Conservation (phyloP, 2,888 invertebrate species). For the Ophion costatus region DNA sequence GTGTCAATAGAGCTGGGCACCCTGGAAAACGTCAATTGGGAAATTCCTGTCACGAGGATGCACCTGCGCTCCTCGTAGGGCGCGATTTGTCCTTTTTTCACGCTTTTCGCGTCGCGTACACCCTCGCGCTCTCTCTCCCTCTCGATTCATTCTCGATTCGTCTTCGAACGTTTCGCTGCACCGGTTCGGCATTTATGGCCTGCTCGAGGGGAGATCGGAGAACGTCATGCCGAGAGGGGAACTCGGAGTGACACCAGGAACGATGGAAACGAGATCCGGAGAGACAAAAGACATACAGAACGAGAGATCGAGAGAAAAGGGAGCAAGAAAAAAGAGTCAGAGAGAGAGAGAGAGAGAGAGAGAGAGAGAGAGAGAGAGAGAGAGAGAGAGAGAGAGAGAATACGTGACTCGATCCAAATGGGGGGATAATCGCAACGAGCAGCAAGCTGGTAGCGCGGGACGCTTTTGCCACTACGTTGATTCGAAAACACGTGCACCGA, state of each 20-base stretch:
- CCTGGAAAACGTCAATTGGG: not conserved
- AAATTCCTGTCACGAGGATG: conserved; percentile 29
- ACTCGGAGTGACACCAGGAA: conserved; percentile 42
- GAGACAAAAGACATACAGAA: conserved; percentile 2
- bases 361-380: not conserved
- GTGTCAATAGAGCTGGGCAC: not conserved
- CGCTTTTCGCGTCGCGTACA: conserved; percentile 42
- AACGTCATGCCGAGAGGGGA: conserved; percentile 28
- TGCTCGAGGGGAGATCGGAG: conserved; percentile 25
- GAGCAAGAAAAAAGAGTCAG: not conserved
- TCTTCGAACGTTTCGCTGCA: conserved; percentile 3
- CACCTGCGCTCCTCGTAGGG: conserved; percentile 53
- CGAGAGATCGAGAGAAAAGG: conserved; percentile 8
- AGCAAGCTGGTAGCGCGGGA: conserved; percentile 18
- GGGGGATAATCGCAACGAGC: conserved; percentile 50
- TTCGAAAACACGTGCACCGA: conserved; percentile 66
- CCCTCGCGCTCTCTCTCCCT: conserved; percentile 26
- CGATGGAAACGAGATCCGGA: conserved; percentile 46
- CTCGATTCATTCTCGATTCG: conserved; percentile 27
- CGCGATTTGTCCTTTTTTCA: conserved; percentile 16
- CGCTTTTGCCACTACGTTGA: conserved; percentile 31
- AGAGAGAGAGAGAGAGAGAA: conserved; percentile 4
- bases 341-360: conserved; percentile 13
- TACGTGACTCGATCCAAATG: conserved; percentile 54
- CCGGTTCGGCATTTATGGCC: conserved; percentile 44